A percentile compares a stretch with the other conserved stretches of the same genome.
Conservation (phyloP, 1,140 invertebrate genomes). For the Tribolium madens region DNA sequence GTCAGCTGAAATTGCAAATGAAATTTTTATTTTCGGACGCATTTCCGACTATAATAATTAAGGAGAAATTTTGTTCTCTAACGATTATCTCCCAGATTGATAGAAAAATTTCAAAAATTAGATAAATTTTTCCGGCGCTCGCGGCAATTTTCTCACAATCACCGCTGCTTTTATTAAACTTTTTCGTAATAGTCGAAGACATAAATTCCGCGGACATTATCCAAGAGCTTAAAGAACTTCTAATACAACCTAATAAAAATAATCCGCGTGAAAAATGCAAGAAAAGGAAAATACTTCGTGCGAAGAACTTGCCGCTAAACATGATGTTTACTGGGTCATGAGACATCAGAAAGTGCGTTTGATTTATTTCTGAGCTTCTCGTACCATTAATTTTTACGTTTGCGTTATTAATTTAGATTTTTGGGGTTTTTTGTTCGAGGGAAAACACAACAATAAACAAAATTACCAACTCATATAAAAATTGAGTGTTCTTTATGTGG, state of each 20-base stretch:
- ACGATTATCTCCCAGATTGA: too few relatives aligned
- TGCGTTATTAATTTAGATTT: conserved; percentile 10
- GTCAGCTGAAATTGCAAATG: background rate
- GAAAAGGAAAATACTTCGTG: conserved; percentile 9
- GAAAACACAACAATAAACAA: background rate
- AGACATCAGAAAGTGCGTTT: conserved; percentile 30
- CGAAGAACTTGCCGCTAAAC: conserved; percentile 4
- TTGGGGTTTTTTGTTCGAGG: background rate
- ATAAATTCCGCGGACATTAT: conserved; percentile 7
- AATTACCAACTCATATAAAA: background rate
- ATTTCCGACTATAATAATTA: too few relatives aligned
- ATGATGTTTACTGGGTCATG: conserved; percentile 32
- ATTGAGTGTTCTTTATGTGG: background rate
- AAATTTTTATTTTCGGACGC: background rate
- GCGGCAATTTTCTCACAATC: too few relatives aligned
- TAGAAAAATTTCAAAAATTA: too few relatives aligned
- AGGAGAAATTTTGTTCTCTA: too few relatives aligned
- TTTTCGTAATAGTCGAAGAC: background rate
- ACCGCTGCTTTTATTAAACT: background rate
- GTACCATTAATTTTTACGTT: conserved; percentile 34
- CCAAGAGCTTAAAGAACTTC: conserved; percentile 16
- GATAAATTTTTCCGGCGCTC: background rate
- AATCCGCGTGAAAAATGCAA: conserved; percentile 18
- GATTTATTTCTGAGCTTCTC: conserved; percentile 27
- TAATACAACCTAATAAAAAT: conserved; percentile 35